A percentile compares a stretch with the other conserved stretches of the same genome.
Evolutionary conservation across 2,888 invertebrate species (phyloP).

Genomic region (Galerucella calmariensis): DNA sequence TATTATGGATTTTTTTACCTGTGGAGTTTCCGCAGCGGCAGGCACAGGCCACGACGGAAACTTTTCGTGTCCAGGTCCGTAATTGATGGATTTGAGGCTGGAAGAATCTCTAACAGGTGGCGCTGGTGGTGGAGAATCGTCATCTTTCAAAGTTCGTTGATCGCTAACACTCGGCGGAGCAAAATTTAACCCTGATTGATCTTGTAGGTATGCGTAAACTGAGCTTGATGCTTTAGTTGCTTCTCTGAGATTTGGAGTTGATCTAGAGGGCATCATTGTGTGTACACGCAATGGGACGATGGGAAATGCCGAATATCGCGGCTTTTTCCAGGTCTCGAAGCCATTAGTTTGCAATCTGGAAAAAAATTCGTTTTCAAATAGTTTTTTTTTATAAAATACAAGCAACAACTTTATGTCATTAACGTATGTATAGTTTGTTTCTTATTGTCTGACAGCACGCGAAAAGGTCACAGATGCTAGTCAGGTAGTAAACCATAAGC

Average conservation of each 20-base stretch:
- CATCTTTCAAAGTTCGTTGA: slow-evolving; percentile 61
- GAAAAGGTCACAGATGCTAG: too few relatives aligned
- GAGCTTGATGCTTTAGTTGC: slow-evolving; percentile 48
- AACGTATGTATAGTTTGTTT: too few relatives aligned
- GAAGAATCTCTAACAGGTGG: slow-evolving; percentile 76
- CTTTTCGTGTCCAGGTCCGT: slow-evolving; percentile 79
- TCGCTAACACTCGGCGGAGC: slow-evolving; percentile 41
- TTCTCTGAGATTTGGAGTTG: slow-evolving; percentile 62
- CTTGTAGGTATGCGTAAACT: slow-evolving; percentile 59
- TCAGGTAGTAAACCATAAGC: too few relatives aligned
- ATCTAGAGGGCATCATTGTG: slow-evolving; percentile 66
- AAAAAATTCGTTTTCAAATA: slow-evolving; percentile 23
- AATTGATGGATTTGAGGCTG: slow-evolving; percentile 74
- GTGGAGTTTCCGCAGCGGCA: slow-evolving; percentile 69
- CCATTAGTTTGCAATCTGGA: slow-evolving; percentile 58
- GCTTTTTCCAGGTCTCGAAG: slow-evolving; percentile 51
- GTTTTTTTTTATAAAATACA: neutral
- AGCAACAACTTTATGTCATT: too few relatives aligned
- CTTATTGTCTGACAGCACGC: too few relatives aligned
- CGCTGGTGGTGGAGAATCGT: slow-evolving; percentile 69
- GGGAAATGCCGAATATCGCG: slow-evolving; percentile 48
- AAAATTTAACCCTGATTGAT: slow-evolving; percentile 56
- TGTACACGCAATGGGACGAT: slow-evolving; percentile 37
- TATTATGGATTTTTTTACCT: slow-evolving; percentile 48
- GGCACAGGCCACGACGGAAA: slow-evolving; percentile 81